Evolutionary conservation across 2,888 invertebrate genomes (phyloP).

Genomic region (Rhorus exstirpatorius): DNA sequence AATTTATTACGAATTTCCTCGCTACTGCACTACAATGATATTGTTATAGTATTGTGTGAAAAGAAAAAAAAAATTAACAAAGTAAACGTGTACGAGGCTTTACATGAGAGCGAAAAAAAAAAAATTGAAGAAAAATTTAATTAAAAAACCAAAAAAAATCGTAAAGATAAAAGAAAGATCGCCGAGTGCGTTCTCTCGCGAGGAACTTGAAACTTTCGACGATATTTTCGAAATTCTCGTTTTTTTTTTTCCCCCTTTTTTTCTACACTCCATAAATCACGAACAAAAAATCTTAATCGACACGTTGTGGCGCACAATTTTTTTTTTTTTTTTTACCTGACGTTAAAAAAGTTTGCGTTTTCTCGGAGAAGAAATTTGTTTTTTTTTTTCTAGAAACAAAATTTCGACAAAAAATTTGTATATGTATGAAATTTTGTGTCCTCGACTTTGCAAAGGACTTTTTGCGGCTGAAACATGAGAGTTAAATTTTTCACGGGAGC

Average conservation of each 20-base stretch:
- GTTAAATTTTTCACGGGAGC: constrained; percentile 60
- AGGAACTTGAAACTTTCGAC: constrained; percentile 48
- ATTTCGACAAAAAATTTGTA: constrained; percentile 25
- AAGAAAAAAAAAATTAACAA: constrained; percentile 53
- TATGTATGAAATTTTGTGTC: constrained; percentile 26
- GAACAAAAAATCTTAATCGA: neutral
- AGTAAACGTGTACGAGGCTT: constrained; percentile 9
- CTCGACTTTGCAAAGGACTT: constrained; percentile 58
- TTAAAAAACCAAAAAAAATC: constrained; percentile 9
- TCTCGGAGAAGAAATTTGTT: too few species aligned
- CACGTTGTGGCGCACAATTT: constrained; percentile 52
- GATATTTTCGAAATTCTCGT: constrained; percentile 34
- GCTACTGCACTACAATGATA: constrained; percentile 68
- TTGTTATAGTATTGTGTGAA: constrained; percentile 75
- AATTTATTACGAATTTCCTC: constrained; percentile 73
- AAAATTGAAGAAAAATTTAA: constrained; percentile 13
- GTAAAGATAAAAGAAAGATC: constrained; percentile 56
- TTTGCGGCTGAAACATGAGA: constrained; percentile 40
- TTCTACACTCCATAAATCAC: too few species aligned
- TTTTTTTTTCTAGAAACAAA: constrained; percentile 29
- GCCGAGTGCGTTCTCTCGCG: constrained; percentile 70
- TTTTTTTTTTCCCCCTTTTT: constrained; percentile 22
- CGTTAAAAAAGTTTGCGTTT: constrained; percentile 35
- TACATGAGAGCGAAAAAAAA: constrained; percentile 14
- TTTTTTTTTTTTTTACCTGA: constrained; percentile 30